A percentile compares a stretch with the other conserved stretches of the same genome.
Evolutionary conservation across 2,888 invertebrate genomes (phyloP).

Genomic region (Petrophora chlorosata): DNA sequence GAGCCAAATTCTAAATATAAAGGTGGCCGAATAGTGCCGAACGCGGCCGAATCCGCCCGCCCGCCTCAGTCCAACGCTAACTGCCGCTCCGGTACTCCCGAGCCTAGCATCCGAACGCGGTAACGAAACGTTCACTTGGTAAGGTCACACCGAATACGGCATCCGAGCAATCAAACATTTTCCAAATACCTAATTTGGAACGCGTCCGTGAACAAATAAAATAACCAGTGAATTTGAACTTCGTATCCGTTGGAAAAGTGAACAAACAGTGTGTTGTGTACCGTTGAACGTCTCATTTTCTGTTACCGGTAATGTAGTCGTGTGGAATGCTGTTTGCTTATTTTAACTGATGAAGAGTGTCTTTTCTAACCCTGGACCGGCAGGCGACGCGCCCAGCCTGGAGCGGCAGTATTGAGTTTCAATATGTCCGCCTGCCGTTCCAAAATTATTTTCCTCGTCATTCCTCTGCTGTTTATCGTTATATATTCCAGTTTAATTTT

Average conservation of each 20-base stretch:
- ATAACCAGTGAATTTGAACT: conserved; percentile 59
- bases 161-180: conserved; percentile 40
- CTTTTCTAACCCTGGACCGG: conserved; percentile 47
- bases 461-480: conserved; percentile 48
- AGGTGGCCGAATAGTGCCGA: conserved; percentile 76
- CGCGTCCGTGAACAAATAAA: conserved; percentile 53
- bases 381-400: conserved; percentile 57
- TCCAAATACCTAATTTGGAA: conserved; percentile 59
- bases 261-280: conserved; percentile 64
- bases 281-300: conserved; percentile 60
- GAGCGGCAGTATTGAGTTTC: conserved; percentile 75
- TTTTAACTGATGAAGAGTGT: conserved; percentile 47
- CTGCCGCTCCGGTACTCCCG: conserved; percentile 77
- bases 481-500: conserved; percentile 40
- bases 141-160: conserved; percentile 65
- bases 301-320: conserved; percentile 70
- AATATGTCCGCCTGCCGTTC: conserved; percentile 75
- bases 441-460: conserved; percentile 67
- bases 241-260: conserved; percentile 66
- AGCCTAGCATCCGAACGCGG: conserved; percentile 70
- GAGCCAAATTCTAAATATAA: conserved; percentile 87
- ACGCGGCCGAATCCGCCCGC: conserved; percentile 73
- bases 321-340: conserved; percentile 43
- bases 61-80: conserved; percentile 80
- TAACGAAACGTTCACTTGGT: conserved; percentile 67